Evolutionary conservation across 2,797 vertebrate species (phyloP).

Genomic region (Heliangelus exortis): DNA sequence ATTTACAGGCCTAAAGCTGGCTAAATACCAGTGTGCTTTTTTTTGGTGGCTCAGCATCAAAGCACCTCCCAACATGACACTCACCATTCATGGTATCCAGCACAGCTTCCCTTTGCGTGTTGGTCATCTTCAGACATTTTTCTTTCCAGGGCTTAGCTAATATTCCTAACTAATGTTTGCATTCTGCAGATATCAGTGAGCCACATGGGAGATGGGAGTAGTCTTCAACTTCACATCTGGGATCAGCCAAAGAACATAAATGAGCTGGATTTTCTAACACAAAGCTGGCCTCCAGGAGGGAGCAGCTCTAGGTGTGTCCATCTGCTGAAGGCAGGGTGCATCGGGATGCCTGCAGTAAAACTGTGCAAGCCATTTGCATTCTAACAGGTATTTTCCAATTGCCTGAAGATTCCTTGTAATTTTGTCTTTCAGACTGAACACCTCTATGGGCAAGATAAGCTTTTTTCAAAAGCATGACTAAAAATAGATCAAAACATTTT

Average conservation of each 20-base stretch:
- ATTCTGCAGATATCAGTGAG: background rate
- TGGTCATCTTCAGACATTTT: background rate
- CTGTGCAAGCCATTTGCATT: background rate
- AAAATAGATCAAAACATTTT: conserved; percentile 13
- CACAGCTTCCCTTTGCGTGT: background rate
- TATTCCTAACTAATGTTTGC: background rate
- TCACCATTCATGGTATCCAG: background rate
- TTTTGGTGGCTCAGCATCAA: background rate
- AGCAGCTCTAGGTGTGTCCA: background rate
- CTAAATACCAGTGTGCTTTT: background rate
- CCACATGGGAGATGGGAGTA: background rate
- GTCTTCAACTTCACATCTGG: background rate
- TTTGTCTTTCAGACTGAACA: background rate
- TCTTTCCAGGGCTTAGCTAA: background rate
- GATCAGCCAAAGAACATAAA: background rate
- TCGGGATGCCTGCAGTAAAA: background rate
- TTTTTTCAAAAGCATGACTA: background rate
- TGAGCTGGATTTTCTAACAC: background rate
- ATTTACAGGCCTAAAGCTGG: background rate
- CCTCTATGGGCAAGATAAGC: background rate
- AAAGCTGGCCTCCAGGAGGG: background rate
- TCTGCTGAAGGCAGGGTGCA: background rate
- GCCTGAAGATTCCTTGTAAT: background rate
- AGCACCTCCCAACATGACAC: background rate
- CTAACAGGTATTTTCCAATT: background rate